Base-by-base conservation (phyloP, 1,140 invertebrate genomes). In the Macrobrachium rosenbergii region DNA sequence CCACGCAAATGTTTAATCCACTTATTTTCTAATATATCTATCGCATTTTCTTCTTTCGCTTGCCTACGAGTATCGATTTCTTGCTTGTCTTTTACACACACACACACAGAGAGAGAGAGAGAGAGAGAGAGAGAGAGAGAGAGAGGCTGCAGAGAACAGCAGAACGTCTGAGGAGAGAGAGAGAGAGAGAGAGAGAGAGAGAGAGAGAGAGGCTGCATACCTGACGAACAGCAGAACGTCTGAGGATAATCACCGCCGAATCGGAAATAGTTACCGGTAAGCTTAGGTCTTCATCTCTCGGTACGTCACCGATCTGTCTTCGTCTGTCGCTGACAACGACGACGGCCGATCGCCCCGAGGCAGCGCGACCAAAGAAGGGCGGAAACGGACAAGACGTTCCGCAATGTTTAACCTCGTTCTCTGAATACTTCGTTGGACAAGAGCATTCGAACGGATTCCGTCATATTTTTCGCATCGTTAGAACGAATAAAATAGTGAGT, bases 191-290 rank as follows among this genome's bases (percentile, higher is more conserved):
- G 52, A 59, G 45, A n/a, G 28, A 43, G 73, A 76, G 23, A 76
- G 76, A 78, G 43, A 77, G 37, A 52, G 17, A 45, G 37, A 59
- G 3, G 10, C 43, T 58, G 76, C 52, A 10, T 59, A 17, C 21
- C n/a, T 0, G 5, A 58, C 28, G 14, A 75, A 77, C 21, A 16
- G 52, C 19, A 23, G 60, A 28, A 58, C 72, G 75, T 83, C 63
- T 60, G n/a, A 19, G 82, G 58, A 64, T 73, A 83, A 83, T 83
- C 82, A 76, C 82, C 21, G 10, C 58, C 28, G 82, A 63, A 83
- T 83, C 82, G 82, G 82, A 83, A 83, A 83, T 83, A 83, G 72
- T 83, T 83, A 45, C 23, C 23, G 73, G 14, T 37, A 59, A 83
- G 72, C 60, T 17, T 8, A 19, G 58, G 82, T 77, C 72, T 60